Evolutionary conservation across 1,140 invertebrate genomes (phyloP).

Genomic region (Doryteuthis pealeii): DNA sequence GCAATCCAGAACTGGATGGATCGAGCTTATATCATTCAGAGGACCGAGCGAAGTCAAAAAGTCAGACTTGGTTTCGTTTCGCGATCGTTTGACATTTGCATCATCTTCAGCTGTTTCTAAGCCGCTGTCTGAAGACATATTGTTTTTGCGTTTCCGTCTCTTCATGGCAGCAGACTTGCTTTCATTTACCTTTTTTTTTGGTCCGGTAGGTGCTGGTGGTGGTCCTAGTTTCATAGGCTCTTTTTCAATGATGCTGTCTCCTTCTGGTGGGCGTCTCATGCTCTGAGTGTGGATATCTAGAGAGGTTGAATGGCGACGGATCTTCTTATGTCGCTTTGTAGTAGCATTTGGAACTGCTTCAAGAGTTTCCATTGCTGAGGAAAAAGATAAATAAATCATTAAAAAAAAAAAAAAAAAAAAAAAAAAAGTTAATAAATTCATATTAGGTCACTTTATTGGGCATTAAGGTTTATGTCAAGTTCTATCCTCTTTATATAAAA

Average conservation of each 20-base stretch:
- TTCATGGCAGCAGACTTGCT: neutral
- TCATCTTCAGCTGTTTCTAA: neutral
- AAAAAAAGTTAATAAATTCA: too few relatives aligned
- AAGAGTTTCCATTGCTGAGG: neutral
- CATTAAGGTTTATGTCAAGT: too few relatives aligned
- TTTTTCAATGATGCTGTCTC: constrained; percentile 43
- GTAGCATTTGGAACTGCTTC: neutral
- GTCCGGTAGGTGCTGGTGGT: neutral
- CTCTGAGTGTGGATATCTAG: neutral
- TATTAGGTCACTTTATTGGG: too few relatives aligned
- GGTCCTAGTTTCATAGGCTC: constrained; percentile 6
- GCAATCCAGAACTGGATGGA: constrained; percentile 40
- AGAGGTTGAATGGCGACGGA: neutral
- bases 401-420: too few relatives aligned
- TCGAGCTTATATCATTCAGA: constrained; percentile 52
- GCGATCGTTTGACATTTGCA: neutral
- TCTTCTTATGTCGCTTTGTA: neutral
- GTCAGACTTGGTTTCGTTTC: neutral
- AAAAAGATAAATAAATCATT: neutral
- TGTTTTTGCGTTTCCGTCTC: neutral
- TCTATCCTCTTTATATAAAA: too few relatives aligned
- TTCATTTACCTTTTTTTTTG: neutral
- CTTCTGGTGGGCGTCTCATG: constrained; percentile 45
- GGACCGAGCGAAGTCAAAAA: constrained; percentile 33
- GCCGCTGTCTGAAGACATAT: neutral